Base-by-base conservation (phyloP, 2,113 vertebrate species). In the Myodes glareolus region DNA sequence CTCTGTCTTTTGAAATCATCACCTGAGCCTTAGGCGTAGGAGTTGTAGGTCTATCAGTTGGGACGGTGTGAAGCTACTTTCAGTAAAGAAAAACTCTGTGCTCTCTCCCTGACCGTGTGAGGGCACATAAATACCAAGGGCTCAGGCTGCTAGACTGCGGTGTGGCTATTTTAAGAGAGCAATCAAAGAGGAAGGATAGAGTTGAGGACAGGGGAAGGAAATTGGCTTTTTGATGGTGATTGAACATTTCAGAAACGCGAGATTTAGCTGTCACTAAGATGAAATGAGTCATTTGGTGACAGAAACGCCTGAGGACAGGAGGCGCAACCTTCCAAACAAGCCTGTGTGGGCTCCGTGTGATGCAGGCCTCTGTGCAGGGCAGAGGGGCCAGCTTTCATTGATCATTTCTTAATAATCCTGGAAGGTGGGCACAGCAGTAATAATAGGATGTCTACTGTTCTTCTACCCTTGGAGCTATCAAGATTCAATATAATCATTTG, bases 261-360 rank as follows among this genome's bases (percentile, higher is more conserved):
- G 16, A 27, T 39, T 85, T 94, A 91, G 88, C 82, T 94, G 81
- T 96, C 75, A 52, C 86, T 95, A 86, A 95, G 63, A 86, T 11
- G 11, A 31, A 76, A 58, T 95, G 90, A 97, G 58, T 97, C 95
- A 96, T 75, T 89, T 90, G 33, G n/a, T 92, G 70, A 96, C 80
- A 94, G 80, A 90, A 55, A 77, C 63, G 29, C 91, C 65, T 87
- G 76, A 88, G 25, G 68, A 42, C 87, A 63, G 88, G 94, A 91
- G 58, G 52, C 52, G 65, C 80, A 88, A 78, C 50, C 86, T 63
- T 52, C 73, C 21, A 39, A 31, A 70, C 31, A 8, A 50, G 36
- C 88, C 78, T 92, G 92, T 84, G 91, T 75, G 50, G 90, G 78
- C 55, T 95, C 2, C 21, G 80, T 67, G 31, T 87, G 93, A 77